Evolutionary conservation across 2,797 vertebrate species (phyloP), one percentile per base, ranked within the genome.

Genomic region (Erithacus rubecula): DNA sequence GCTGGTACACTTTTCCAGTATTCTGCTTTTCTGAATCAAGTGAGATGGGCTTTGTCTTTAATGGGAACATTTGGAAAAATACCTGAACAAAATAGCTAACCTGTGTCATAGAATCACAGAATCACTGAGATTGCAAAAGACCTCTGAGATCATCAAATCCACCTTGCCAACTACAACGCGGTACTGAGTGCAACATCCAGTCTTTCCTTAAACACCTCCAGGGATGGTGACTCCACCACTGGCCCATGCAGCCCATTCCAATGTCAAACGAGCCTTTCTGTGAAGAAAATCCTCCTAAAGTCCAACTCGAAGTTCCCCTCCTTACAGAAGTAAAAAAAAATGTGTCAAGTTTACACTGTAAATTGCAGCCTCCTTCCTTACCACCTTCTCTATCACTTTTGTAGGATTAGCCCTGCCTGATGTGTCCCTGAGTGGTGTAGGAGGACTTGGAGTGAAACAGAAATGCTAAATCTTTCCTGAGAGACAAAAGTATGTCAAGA

Each of bases 361-460:
- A 68, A 81, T 32, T n/a, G 8, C 39, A 41, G 17, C 14, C 19
- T 51, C 29, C 53, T 60, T 86, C 70, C 41, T 68, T 27, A 55
- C 8, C 53, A 80, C 46, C 15, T 68, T 49, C 32, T 18, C 5
- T 15, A 36, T 56, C n/a, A 72, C n/a, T 47, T 55, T 36, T 0
- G 15, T 5, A 62, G 30, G 21, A 74, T 80, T 64, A 85, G 29
- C 41, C 20, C 39, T 62, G 55, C 34, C 63, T 39, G 22, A 29
- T 37, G 18, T 2, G 5, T 41, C 46, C 47, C 52, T n/a, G 37
- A 23, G 63, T 67, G 52, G 26, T 0, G 0, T n/a, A 32, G 52
- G 71, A 56, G 10, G 17, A 65, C 24, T 32, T 9, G 1, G n/a
- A 75, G 70, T 9, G 27, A 65, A 92, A 87, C 9, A 60, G 72